Conservation (phyloP, 2,113 vertebrate species). For the Casuarius casuarius region DNA sequence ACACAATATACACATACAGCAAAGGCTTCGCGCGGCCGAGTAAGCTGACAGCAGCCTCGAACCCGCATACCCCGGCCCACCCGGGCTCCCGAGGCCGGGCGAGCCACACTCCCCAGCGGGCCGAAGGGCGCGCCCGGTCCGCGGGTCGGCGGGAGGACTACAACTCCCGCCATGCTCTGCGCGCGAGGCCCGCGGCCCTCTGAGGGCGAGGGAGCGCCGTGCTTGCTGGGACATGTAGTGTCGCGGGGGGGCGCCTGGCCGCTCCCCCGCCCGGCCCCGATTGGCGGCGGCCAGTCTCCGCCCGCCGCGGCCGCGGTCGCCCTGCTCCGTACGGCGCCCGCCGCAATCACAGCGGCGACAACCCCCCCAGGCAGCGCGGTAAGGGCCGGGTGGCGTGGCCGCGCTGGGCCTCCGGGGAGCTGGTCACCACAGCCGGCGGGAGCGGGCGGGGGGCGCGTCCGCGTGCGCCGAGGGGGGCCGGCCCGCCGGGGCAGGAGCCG, state of each 20-base stretch:
- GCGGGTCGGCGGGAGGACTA: fast-evolving
- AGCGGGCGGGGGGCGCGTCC: neutral
- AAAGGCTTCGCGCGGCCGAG: fast-evolving
- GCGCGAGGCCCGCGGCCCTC: fast-evolving
- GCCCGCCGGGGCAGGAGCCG: neutral
- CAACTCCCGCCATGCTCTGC: neutral
- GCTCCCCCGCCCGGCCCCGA: neutral
- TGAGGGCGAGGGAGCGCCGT: fast-evolving
- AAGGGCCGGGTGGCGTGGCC: neutral
- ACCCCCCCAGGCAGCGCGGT: fast-evolving
- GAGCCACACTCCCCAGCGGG: neutral
- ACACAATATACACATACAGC: fast-evolving
- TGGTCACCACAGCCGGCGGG: no score
- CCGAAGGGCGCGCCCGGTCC: fast-evolving
- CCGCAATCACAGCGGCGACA: neutral
- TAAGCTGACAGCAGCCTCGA: neutral
- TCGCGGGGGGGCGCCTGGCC: fast-evolving
- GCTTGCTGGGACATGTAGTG: neutral
- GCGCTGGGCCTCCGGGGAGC: neutral
- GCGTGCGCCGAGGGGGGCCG: no score
- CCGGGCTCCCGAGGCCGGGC: neutral
- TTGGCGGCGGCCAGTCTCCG: neutral
- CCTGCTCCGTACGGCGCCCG: fast-evolving
- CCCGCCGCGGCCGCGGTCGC: neutral
- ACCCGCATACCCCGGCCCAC: no score